phyloP scores from a whole-genome alignment of 2,888 invertebrate species.

The Apamea anceps region DNA sequence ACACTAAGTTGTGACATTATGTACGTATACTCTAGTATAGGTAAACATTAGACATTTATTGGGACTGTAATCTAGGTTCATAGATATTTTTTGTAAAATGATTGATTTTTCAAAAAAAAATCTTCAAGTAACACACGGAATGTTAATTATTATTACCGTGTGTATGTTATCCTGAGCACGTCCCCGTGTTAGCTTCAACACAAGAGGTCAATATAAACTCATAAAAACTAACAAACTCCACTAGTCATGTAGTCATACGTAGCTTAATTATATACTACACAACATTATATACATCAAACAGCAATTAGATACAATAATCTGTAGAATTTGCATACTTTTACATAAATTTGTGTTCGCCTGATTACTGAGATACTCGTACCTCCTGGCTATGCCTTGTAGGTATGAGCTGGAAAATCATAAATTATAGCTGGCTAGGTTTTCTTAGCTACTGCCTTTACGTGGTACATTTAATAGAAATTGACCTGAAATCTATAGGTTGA shows the following conservation, averaged over 20 bases:
- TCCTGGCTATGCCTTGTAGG: conserved; percentile 26
- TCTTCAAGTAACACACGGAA: no score
- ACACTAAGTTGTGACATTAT: no score
- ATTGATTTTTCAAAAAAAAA: neutral
- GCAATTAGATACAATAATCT: conserved; percentile 78
- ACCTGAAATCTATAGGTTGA: conserved; percentile 20
- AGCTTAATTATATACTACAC: conserved; percentile 79
- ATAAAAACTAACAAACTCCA: conserved; percentile 42
- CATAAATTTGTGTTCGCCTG: conserved; percentile 62
- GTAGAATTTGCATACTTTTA: conserved; percentile 62
- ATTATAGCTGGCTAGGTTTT: conserved; percentile 54
- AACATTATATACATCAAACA: conserved; percentile 67
- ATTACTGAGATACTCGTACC: conserved; percentile 57
- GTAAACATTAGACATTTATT: neutral
- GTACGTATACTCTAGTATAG: no score
- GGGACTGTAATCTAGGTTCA: neutral
- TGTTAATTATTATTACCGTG: no score
- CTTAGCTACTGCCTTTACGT: conserved; percentile 57
- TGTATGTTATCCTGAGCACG: no score
- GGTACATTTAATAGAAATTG: conserved; percentile 47
- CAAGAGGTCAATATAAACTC: neutral
- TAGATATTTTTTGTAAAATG: neutral
- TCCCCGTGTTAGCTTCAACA: neutral
- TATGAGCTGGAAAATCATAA: conserved; percentile 58
- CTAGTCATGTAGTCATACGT: conserved; percentile 61